Evolutionary conservation across 2,113 vertebrate genomes (phyloP).

Genomic region (Chaetodon trifascialis): DNA sequence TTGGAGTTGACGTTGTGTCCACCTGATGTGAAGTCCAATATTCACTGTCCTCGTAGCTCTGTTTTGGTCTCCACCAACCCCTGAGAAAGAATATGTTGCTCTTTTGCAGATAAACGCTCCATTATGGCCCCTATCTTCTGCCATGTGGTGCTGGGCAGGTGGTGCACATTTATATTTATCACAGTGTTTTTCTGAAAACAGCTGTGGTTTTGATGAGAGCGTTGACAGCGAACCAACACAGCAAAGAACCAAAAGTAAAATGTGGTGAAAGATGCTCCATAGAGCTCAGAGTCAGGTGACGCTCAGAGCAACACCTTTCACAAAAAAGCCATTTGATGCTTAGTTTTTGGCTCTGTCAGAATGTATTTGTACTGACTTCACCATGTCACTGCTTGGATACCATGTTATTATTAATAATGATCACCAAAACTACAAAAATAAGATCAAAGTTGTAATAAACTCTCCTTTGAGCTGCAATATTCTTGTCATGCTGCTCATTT

Average conservation of each 20-base stretch:
- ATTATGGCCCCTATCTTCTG: neutral
- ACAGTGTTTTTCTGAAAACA: neutral
- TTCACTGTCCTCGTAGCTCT: neutral
- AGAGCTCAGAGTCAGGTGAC: too few species aligned
- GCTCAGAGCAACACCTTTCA: neutral
- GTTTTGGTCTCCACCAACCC: neutral
- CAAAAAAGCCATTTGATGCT: neutral
- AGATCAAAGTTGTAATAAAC: neutral
- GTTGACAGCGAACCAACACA: neutral
- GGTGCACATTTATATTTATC: neutral
- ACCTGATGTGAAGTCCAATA: neutral
- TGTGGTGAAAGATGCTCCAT: neutral
- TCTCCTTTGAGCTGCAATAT: neutral
- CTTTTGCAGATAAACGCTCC: neutral
- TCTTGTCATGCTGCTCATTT: neutral
- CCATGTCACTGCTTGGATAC: neutral
- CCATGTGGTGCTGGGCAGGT: neutral
- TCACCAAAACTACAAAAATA: neutral
- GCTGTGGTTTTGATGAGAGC: neutral
- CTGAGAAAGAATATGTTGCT: neutral
- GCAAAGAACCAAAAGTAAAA: neutral
- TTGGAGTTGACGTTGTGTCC: neutral
- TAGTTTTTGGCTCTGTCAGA: neutral
- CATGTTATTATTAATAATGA: neutral
- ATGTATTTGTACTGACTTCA: neutral